Conservation (phyloP, 2,797 vertebrate genomes). For the Phylloscopus collybita region DNA sequence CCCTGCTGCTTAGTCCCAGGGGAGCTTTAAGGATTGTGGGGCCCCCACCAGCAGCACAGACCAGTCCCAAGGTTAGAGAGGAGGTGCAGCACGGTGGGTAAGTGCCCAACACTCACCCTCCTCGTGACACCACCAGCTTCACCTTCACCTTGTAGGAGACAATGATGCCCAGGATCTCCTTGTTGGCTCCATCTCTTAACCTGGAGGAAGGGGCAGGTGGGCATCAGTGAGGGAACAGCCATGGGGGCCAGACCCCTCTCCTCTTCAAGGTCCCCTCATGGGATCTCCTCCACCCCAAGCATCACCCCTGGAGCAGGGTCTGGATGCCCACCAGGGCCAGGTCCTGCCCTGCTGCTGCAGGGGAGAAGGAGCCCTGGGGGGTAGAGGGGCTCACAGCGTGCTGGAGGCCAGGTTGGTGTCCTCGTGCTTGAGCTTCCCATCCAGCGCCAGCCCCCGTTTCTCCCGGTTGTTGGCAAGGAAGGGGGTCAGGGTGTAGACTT, state of each 20-base stretch:
- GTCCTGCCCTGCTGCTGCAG: not conserved
- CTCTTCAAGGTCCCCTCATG: not conserved
- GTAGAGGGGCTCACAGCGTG: constrained; percentile 85
- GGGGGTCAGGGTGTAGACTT: constrained; percentile 93
- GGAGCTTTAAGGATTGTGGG: not conserved
- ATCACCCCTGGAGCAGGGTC: not conserved
- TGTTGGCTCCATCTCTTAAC: constrained; percentile 91
- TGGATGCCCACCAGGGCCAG: not conserved
- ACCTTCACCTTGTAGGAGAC: constrained; percentile 98
- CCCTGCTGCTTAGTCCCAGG: not conserved
- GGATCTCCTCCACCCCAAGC: not conserved
- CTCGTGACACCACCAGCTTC: constrained; percentile 94
- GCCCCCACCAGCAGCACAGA: not conserved
- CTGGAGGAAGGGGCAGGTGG: constrained; percentile 67
- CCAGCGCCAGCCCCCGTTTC: constrained; percentile 92
- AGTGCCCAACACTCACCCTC: constrained; percentile 84
- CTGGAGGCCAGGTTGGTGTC: constrained; percentile 97
- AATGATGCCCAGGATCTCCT: constrained; percentile 93
- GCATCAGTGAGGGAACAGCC: fast-evolving
- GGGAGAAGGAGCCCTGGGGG: not conserved
- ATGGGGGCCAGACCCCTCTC: not conserved
- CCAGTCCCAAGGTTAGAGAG: not conserved
- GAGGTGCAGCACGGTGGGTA: not conserved
- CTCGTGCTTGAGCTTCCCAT: constrained; percentile 95
- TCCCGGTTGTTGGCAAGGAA: constrained; percentile 95